Evolutionary conservation across 2,797 vertebrate genomes (phyloP), one percentile per base, ranked within the genome.

Genomic region (Micrastur ruficollis): DNA sequence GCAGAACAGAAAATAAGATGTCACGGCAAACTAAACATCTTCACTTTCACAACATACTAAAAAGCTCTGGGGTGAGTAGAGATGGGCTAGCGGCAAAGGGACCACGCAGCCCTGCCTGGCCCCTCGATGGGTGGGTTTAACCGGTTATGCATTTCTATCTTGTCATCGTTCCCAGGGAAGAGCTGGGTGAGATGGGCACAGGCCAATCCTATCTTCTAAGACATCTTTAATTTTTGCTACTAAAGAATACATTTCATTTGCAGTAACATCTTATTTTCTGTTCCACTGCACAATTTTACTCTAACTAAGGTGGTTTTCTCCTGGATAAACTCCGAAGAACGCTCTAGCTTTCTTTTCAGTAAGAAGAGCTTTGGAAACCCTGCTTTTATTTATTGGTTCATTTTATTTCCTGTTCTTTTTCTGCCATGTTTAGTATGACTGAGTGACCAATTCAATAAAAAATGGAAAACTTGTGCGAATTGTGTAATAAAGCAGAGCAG

Each of bases 1-100:
- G 95, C 76, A 98, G 97, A 97, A 98, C 98, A 98, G 98, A 98
- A 98, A 98, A 98, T 98, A 98, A 98, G 97, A 98, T 97, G 97
- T 98, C 97, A 98, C 42, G 91, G 97, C 97, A 96, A 98, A 97
- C 90, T 98, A 98, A 98, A 96, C 97, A 96, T 93, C 95, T 98
- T 96, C 95, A 95, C 97, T 97, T 96, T 91, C 61, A n/a, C 76
- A 81, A 97, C 96, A 94, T 92, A 94, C 92, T 95, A 95, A 98
- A 95, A 81, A 96, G 93, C 78, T 65, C 55, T 34, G 44, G 72
- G 85, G 34, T 70, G 72, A 76, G 89, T 9, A 44, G 52, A 71
- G 79, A 42, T 2, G 27, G 86, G 58, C 19, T 5, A 20, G 80
- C 1, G 10, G 88, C 53, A 70, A 38, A 29, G 86, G 49, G 71